These are phyloP conservation scores for Drosophila novamexicana DNA, from an alignment of 1,140 invertebrate genomes.

Conservation along the genomic window DNA sequence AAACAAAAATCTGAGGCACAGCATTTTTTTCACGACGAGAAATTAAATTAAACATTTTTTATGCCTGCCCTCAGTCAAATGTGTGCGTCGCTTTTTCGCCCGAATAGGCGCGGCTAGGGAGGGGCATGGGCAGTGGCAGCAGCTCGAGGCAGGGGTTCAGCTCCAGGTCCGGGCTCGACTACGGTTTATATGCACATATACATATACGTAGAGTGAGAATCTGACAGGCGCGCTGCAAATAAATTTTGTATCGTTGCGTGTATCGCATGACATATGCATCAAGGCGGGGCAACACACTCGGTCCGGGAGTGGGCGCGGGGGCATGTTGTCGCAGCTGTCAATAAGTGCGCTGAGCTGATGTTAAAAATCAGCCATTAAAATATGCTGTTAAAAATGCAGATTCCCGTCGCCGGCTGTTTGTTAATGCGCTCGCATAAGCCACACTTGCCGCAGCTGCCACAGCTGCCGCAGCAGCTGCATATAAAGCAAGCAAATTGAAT, in stretches of 20 bases:
- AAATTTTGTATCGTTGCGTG: slow-evolving; percentile 71
- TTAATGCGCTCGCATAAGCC: slow-evolving; percentile 77
- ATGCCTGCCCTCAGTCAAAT: slow-evolving; percentile 38
- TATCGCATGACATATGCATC: slow-evolving; percentile 82
- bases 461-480: slow-evolving; percentile 40
- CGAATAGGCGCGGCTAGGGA: background rate
- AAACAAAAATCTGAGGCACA: slow-evolving; percentile 34
- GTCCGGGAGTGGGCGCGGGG: background rate
- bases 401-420: slow-evolving; percentile 49
- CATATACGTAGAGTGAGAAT: slow-evolving; percentile 6
- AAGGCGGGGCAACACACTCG: slow-evolving; percentile 34
- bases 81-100: background rate
- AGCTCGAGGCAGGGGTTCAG: background rate
- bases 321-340: slow-evolving; percentile 74
- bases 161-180: slow-evolving; percentile 1
- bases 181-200: slow-evolving; percentile 22
- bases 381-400: slow-evolving; percentile 81
- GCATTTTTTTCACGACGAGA: slow-evolving; percentile 50
- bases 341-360: slow-evolving; percentile 77
- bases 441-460: slow-evolving; percentile 48
- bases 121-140: background rate
- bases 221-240: slow-evolving; percentile 62
- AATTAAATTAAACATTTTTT: slow-evolving; percentile 81
- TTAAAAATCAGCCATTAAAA: slow-evolving; percentile 82
- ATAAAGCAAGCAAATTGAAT: slow-evolving; percentile 67